Evolutionary conservation across 2,888 invertebrate genomes (phyloP).

Genomic region (Lycophotia porphyrea): DNA sequence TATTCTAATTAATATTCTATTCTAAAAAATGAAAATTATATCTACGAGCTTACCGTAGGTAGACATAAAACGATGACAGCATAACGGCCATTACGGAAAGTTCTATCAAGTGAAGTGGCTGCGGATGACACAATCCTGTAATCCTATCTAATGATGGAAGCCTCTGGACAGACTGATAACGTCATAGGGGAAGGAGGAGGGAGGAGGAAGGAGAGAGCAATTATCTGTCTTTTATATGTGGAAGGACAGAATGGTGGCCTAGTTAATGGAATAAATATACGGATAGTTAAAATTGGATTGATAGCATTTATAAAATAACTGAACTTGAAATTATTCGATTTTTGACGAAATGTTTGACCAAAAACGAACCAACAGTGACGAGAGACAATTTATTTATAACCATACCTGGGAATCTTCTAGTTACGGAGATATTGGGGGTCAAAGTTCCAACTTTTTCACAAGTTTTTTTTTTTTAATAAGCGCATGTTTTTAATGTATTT

Average conservation of each 20-base stretch:
- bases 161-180: slow-evolving; percentile 31
- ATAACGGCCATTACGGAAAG: slow-evolving; percentile 34
- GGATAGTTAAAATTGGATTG: background rate
- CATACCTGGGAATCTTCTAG: too few relatives aligned
- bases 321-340: background rate
- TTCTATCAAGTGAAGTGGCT: slow-evolving; percentile 28
- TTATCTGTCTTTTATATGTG: slow-evolving; percentile 20
- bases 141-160: slow-evolving; percentile 58
- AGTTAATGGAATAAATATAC: background rate
- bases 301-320: background rate
- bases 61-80: slow-evolving; percentile 1
- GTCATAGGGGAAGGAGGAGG: slow-evolving; percentile 17
- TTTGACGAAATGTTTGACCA: background rate
- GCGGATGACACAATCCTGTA: slow-evolving; percentile 58
- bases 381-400: too few relatives aligned
- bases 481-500: too few relatives aligned
- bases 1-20: too few relatives aligned
- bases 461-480: too few relatives aligned
- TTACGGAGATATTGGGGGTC: too few relatives aligned
- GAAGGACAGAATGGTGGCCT: background rate
- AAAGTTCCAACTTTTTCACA: too few relatives aligned
- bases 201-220: background rate
- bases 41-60: background rate
- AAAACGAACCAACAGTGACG: background rate
- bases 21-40: background rate